Evolutionary conservation across 2,888 invertebrate genomes (phyloP), one percentile per base, ranked within the genome.

Genomic region (Amiota communis): DNA sequence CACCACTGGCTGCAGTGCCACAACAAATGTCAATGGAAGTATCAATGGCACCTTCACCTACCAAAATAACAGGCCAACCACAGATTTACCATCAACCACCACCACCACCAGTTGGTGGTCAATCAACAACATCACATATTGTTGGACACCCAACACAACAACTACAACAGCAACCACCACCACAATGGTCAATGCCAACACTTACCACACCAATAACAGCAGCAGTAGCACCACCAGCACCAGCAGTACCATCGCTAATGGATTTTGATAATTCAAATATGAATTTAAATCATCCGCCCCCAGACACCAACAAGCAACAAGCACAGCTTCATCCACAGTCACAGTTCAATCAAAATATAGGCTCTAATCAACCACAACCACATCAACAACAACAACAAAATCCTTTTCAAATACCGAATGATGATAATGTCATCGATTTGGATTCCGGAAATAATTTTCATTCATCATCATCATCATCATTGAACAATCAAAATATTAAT

Each of bases 81-180:
- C 88, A 88, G 74, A 78, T 88, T 71, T 88, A 88, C 63, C 79
- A 79, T 23, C 87, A 88, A 67, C 87, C 88, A 6, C 87, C 87
- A 46, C 87, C 87, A 46, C 84, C 84, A 13, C 81, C 79, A 17
- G 76, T 80, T 0, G 73, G 73, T 9, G 71, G 70, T 12, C 53
- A 75, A 63, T 59, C 64, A 65, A 49, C 48, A 10, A 49, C 48
- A 10, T 17, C 64, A 47, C 75, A 72, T 56, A 23, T 23, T 23
- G 23, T 1, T 23, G 23, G 23, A 23, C 23, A 23, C 23, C 23
- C 23, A 23, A 1, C 23, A 23, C 51, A 57, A 17, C 69, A 53
- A 56, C 59, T 59, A 15, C 73, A 57, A 57, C 70, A 49, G 49
- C 74, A 72, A 11, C 46, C 70, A 12, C 8, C 77, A 12, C 74